A percentile compares a stretch with the other conserved stretches of the same genome.
These are phyloP conservation scores for Porites rus DNA, from an alignment of 92 coral and sea anemone species.

Conservation along the genomic window DNA sequence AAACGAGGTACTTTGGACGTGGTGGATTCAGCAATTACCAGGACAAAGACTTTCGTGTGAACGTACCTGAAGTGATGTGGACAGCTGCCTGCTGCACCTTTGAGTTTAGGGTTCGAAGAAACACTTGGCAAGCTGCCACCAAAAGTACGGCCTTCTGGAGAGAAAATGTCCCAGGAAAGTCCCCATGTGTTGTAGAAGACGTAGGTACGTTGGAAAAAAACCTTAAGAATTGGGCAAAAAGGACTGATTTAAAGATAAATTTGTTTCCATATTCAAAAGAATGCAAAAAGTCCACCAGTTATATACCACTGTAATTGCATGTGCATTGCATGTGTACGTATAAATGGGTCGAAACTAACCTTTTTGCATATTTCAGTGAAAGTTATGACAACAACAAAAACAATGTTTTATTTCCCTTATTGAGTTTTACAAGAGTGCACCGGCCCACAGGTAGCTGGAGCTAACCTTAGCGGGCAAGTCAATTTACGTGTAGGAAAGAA, in stretches of 20 bases:
- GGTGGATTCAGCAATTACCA: constrained; percentile 61
- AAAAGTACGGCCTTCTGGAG: constrained; percentile 47
- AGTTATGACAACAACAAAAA: no score
- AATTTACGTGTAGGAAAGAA: no score
- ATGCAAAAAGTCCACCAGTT: neutral
- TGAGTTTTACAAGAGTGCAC: no score
- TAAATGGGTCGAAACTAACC: no score
- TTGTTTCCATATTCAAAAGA: constrained; percentile 22
- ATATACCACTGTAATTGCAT: neutral
- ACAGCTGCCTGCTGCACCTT: constrained; percentile 56
- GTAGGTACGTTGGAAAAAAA: neutral
- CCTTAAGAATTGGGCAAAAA: neutral
- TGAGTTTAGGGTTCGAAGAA: neutral
- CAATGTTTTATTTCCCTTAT: no score
- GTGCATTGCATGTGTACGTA: no score
- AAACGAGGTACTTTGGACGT: constrained; percentile 50
- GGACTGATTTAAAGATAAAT: neutral
- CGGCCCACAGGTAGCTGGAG: no score
- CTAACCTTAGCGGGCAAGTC: no score
- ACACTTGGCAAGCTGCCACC: neutral
- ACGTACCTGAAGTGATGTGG: constrained; percentile 47
- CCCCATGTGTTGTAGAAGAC: neutral
- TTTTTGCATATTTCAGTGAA: no score
- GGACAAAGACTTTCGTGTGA: constrained; percentile 28
- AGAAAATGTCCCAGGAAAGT: constrained; percentile 17